Conservation (phyloP, 2,888 invertebrate genomes). For the Chelonus formosanus region DNA sequence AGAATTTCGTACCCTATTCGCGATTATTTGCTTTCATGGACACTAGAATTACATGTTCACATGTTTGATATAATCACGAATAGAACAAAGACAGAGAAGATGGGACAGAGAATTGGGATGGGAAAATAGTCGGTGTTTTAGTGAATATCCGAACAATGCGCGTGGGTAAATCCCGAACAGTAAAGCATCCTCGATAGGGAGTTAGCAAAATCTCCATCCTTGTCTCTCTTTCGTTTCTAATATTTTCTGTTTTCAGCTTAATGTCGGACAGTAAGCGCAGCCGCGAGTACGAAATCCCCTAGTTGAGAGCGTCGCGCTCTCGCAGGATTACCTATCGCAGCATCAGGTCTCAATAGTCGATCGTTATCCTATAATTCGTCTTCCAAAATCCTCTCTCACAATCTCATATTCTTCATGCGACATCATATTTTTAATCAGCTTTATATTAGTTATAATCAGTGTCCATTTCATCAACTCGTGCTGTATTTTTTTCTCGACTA, state of each 20-base stretch:
- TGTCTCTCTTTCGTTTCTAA: conserved; percentile 16
- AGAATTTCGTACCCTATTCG: conserved; percentile 29
- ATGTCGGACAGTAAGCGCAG: conserved; percentile 27
- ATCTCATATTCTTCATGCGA: conserved; percentile 13
- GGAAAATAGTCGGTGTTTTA: conserved; percentile 8
- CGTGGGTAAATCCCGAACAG: conserved; percentile 27
- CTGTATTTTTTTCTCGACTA: neutral
- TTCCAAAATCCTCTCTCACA: conserved; percentile 18
- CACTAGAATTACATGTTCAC: conserved; percentile 17
- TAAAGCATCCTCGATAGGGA: conserved; percentile 31
- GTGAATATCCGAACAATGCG: conserved; percentile 28
- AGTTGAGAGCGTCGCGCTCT: conserved; percentile 14
- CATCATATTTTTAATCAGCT: neutral
- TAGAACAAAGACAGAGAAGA: neutral
- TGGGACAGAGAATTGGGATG: neutral
- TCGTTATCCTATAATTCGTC: conserved; percentile 30
- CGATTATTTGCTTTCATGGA: conserved; percentile 17
- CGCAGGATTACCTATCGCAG: conserved; percentile 25
- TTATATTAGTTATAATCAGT: neutral
- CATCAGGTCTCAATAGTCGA: conserved; percentile 21
- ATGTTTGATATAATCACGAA: conserved; percentile 30
- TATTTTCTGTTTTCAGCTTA: conserved; percentile 29
- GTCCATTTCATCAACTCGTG: neutral
- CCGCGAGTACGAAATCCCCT: conserved; percentile 27
- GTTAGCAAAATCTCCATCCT: conserved; percentile 20